phyloP scores from a whole-genome alignment of 2,797 vertebrate species.

The Anas capensis region DNA sequence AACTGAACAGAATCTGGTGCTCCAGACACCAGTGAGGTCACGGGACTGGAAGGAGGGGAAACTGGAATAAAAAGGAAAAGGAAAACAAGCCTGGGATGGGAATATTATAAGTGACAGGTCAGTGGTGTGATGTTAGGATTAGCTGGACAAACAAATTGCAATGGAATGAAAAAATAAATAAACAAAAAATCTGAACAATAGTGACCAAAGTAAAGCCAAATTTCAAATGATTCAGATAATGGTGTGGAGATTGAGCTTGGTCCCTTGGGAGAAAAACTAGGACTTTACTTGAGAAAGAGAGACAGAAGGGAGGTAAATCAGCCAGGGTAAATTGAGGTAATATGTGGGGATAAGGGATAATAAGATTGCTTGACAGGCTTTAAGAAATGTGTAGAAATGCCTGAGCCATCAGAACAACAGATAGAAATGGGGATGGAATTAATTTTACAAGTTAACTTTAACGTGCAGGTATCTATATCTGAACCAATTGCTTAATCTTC shows the following conservation, averaged over 20 bases:
- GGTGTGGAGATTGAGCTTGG: not conserved
- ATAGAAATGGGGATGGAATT: not conserved
- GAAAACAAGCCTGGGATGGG: not conserved
- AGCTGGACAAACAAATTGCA: not conserved
- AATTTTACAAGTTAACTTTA: not conserved
- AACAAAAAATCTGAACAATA: not conserved
- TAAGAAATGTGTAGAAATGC: not conserved
- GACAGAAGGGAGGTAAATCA: not conserved
- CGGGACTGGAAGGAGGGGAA: accelerated
- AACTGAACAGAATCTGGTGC: not conserved
- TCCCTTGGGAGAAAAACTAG: not conserved
- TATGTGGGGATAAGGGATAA: not conserved
- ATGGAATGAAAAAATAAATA: not conserved
- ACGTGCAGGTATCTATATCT: not conserved
- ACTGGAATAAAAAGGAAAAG: not conserved
- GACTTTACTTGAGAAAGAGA: not conserved
- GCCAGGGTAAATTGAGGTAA: not conserved
- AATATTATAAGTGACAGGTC: not conserved
- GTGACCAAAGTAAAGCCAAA: not conserved
- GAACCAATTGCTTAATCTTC: not conserved
- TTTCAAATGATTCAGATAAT: not conserved
- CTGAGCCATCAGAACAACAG: not conserved
- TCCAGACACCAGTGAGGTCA: not conserved
- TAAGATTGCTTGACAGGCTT: not conserved
- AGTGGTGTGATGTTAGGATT: not conserved